Percentiles rank a stretch among this genome's conserved stretches.
Conservation (phyloP, 2,888 invertebrate species). For the Tillus elongatus region DNA sequence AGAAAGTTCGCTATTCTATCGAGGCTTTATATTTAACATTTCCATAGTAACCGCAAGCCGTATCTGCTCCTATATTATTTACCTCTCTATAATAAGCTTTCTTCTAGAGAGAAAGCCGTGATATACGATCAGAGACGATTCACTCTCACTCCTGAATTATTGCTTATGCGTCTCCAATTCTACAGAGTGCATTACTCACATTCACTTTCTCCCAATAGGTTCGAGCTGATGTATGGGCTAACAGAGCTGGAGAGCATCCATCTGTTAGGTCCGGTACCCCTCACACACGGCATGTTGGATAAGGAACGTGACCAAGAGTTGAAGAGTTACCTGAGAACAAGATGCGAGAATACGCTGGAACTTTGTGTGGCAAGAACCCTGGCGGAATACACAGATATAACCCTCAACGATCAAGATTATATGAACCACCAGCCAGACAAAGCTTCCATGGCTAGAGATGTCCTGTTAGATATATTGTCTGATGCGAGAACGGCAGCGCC, state of each 20-base stretch:
- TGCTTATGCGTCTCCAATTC: no score
- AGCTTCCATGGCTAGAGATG: slow-evolving; percentile 48
- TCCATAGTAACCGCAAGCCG: no score
- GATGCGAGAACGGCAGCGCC: slow-evolving; percentile 84
- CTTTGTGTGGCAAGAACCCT: slow-evolving; percentile 54
- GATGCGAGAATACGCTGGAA: slow-evolving; percentile 68
- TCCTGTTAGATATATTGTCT: slow-evolving; percentile 77
- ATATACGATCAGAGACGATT: no score
- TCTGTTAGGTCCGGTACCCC: slow-evolving; percentile 59
- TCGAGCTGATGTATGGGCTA: slow-evolving; percentile 79
- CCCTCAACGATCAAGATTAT: slow-evolving; percentile 13
- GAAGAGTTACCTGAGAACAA: slow-evolving; percentile 65
- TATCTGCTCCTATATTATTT: no score
- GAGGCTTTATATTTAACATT: no score
- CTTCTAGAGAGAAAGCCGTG: no score
- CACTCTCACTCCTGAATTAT: no score
- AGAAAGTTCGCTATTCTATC: no score
- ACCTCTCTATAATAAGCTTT: no score
- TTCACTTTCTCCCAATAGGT: no score
- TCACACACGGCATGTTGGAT: slow-evolving; percentile 65
- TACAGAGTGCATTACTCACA: no score
- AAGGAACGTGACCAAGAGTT: slow-evolving; percentile 68
- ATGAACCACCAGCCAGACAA: slow-evolving; percentile 27
- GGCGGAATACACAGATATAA: slow-evolving; percentile 47
- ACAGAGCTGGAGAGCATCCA: slow-evolving; percentile 76